phyloP scores from a whole-genome alignment of 2,113 vertebrate species.

The Elanoides forficatus region DNA sequence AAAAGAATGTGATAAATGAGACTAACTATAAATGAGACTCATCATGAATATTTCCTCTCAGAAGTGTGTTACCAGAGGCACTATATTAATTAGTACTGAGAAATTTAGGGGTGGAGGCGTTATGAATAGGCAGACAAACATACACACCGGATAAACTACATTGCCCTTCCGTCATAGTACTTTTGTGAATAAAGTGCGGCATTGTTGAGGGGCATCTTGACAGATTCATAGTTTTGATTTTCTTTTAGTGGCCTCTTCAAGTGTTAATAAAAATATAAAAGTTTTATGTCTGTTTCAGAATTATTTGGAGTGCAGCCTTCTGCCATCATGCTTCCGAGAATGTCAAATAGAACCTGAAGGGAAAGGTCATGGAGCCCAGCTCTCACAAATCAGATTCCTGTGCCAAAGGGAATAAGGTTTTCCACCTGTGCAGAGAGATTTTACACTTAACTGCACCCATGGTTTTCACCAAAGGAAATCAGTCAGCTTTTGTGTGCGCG shows the following conservation, averaged over 20 bases:
- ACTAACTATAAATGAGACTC: neutral
- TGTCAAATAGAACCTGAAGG: conserved; percentile 43
- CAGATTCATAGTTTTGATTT: conserved; percentile 68
- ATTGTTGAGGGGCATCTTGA: conserved; percentile 8
- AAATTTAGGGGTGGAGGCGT: neutral
- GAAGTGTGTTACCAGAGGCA: neutral
- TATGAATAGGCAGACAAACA: neutral
- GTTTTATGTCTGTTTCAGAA: conserved; percentile 53
- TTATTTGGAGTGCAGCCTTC: conserved; percentile 18
- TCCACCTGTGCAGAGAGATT: conserved; percentile 35
- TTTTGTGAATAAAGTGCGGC: neutral
- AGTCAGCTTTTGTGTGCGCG: neutral
- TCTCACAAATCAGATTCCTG: conserved; percentile 26
- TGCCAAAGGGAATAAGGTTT: conserved; percentile 20
- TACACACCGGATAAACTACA: neutral
- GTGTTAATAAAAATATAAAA: conserved; percentile 63
- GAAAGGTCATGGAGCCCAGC: conserved; percentile 30
- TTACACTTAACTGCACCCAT: conserved; percentile 25
- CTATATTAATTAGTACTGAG: neutral
- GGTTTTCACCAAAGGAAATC: conserved; percentile 10
- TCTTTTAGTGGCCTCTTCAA: conserved; percentile 55
- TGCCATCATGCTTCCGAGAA: conserved; percentile 16
- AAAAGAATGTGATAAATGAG: neutral
- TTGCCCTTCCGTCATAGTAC: neutral
- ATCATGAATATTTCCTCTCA: neutral